Evolutionary conservation across 2,113 vertebrate species (phyloP).

Genomic region (Podarcis raffonei): DNA sequence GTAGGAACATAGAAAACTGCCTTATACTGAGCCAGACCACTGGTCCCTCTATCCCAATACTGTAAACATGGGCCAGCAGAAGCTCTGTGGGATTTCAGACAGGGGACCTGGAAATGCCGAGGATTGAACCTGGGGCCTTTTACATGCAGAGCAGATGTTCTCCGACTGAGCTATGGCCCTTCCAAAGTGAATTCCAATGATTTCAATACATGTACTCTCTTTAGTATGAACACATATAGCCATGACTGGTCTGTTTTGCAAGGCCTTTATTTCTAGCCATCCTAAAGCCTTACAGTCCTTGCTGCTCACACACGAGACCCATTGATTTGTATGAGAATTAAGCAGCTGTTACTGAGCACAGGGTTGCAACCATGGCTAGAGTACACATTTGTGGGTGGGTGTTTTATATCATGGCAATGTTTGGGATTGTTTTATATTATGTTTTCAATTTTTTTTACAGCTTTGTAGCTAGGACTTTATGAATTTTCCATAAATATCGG

Average conservation of each 20-base stretch:
- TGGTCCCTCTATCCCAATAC: too few species aligned
- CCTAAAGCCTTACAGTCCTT: not conserved
- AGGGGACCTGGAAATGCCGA: too few species aligned
- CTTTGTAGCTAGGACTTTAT: slow-evolving; percentile 44
- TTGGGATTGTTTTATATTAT: slow-evolving; percentile 57
- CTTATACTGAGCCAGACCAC: too few species aligned
- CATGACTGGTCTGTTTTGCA: not conserved
- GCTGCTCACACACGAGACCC: not conserved
- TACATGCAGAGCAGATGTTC: too few species aligned
- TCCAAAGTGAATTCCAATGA: not conserved
- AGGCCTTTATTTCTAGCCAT: slow-evolving; percentile 7
- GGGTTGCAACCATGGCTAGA: not conserved
- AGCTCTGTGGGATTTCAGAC: too few species aligned
- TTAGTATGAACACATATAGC: not conserved
- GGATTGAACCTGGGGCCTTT: too few species aligned
- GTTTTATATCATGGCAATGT: slow-evolving; percentile 52
- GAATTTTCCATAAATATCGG: slow-evolving; percentile 68
- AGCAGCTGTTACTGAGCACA: not conserved
- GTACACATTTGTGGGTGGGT: not conserved
- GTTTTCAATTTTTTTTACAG: slow-evolving; percentile 67
- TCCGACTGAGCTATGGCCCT: too few species aligned
- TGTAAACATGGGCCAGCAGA: too few species aligned
- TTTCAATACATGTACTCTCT: not conserved
- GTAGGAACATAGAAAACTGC: too few species aligned
- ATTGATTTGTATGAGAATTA: slow-evolving; percentile 24